Evolutionary conservation across 2,888 invertebrate species (phyloP).

Genomic region (Ennomos fuscantarius): DNA sequence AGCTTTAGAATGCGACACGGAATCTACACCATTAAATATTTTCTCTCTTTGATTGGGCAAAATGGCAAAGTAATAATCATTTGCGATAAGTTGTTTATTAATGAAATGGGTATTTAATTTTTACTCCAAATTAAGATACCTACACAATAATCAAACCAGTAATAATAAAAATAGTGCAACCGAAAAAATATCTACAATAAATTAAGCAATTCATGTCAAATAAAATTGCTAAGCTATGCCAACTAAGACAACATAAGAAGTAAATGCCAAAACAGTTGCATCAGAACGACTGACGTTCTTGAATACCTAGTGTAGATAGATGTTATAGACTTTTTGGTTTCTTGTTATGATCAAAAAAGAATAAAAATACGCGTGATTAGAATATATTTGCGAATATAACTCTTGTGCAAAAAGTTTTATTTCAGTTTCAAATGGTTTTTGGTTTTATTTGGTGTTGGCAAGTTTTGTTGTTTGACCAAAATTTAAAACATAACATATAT

Average conservation of each 20-base stretch:
- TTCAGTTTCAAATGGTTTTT: not conserved
- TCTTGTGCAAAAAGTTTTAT: slow-evolving; percentile 1
- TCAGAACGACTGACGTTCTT: slow-evolving; percentile 4
- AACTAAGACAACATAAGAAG: slow-evolving; percentile 24
- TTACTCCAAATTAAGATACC: too few species aligned
- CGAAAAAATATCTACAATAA: slow-evolving; percentile 17
- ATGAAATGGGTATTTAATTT: too few species aligned
- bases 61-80: too few species aligned
- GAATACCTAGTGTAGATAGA: not conserved
- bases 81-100: too few species aligned
- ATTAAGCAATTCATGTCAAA: slow-evolving; percentile 12
- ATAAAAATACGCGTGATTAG: not conserved
- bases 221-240: slow-evolving; percentile 19
- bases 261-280: slow-evolving; percentile 25
- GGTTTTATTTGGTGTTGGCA: too few species aligned
- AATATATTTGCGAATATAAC: slow-evolving; percentile 4
- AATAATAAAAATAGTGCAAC: too few species aligned
- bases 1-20: too few species aligned
- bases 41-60: too few species aligned
- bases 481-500: too few species aligned
- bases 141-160: too few species aligned
- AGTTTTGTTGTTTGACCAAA: too few species aligned
- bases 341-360: slow-evolving; percentile 2
- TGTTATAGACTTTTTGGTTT: slow-evolving; percentile 2
- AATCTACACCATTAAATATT: too few species aligned